Evolutionary conservation across 2,888 invertebrate species (phyloP).

Genomic region (Drosophila paramelanica): DNA sequence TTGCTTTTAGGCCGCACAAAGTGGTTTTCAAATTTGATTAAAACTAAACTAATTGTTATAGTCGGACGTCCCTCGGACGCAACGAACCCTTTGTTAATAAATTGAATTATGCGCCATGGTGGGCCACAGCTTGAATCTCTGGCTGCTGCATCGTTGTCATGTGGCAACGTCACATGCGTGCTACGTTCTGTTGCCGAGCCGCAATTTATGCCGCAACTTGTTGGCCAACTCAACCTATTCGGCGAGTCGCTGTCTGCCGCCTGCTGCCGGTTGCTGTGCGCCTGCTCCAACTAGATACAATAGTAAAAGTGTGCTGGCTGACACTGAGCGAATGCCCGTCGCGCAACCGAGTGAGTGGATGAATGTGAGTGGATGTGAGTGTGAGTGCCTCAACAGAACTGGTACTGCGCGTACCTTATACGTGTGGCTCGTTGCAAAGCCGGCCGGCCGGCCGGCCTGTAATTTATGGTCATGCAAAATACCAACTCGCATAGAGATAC

Average conservation of each 20-base stretch:
- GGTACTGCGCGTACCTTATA: slow-evolving; percentile 44
- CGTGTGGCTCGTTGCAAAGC: slow-evolving; percentile 48
- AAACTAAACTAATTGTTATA: slow-evolving; percentile 54
- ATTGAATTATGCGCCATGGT: slow-evolving; percentile 58
- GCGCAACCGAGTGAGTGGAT: slow-evolving; percentile 20
- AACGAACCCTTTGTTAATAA: slow-evolving; percentile 36
- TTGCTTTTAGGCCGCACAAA: slow-evolving; percentile 46
- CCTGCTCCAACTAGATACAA: slow-evolving; percentile 84
- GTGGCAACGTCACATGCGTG: slow-evolving; percentile 19
- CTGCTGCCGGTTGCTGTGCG: slow-evolving; percentile 76
- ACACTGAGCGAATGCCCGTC: slow-evolving; percentile 21
- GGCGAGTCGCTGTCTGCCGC: slow-evolving; percentile 32
- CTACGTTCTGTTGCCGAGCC: slow-evolving; percentile 20
- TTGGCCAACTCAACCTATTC: slow-evolving; percentile 53
- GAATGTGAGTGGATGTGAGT: slow-evolving; percentile 22
- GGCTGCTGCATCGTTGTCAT: slow-evolving; percentile 3
- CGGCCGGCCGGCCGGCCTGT: slow-evolving; percentile 75
- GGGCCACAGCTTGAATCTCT: slow-evolving; percentile 9
- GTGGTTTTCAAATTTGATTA: slow-evolving; percentile 30
- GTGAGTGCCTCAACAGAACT: slow-evolving; percentile 49
- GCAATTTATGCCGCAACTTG: slow-evolving; percentile 51
- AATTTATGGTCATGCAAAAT: slow-evolving; percentile 66
- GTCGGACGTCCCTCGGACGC: neutral
- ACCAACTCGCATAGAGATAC: slow-evolving; percentile 36
- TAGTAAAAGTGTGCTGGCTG: slow-evolving; percentile 82